A percentile compares a stretch with the other conserved stretches of the same genome.
phyloP scores from a whole-genome alignment of 2,888 invertebrate species.

The Caradrina clavipalpis region DNA sequence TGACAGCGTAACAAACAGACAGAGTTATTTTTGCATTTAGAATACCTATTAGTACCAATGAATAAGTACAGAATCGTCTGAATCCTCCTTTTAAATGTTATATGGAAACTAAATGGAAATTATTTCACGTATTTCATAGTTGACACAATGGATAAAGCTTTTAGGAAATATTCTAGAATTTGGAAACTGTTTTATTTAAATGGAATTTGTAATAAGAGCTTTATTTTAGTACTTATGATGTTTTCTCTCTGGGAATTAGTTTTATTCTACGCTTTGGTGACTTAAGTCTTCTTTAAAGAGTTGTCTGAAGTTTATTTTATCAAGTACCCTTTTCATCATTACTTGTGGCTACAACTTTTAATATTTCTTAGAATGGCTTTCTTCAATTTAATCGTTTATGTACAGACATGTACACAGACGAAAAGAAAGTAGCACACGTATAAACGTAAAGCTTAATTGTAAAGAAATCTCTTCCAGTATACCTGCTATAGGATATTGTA shows the following conservation, averaged over 20 bases:
- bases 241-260: background rate
- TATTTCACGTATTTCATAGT: background rate
- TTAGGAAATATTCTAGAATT: background rate
- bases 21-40: no score
- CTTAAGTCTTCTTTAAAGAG: background rate
- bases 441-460: no score
- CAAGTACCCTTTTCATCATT: background rate
- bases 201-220: background rate
- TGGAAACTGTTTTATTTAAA: background rate
- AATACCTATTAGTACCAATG: no score
- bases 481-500: no score
- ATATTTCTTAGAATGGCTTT: background rate
- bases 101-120: background rate
- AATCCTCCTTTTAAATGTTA: background rate
- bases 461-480: no score
- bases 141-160: background rate
- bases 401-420: no score
- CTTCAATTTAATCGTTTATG: background rate
- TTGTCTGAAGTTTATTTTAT: background rate
- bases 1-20: no score
- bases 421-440: no score
- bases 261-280: background rate
- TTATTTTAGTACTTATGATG: background rate
- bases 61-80: constrained; percentile 5
- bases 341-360: background rate